A percentile compares a stretch with the other conserved stretches of the same genome.
phyloP scores from a whole-genome alignment of 2,113 vertebrate species.

The Dryoscopus gambensis region DNA sequence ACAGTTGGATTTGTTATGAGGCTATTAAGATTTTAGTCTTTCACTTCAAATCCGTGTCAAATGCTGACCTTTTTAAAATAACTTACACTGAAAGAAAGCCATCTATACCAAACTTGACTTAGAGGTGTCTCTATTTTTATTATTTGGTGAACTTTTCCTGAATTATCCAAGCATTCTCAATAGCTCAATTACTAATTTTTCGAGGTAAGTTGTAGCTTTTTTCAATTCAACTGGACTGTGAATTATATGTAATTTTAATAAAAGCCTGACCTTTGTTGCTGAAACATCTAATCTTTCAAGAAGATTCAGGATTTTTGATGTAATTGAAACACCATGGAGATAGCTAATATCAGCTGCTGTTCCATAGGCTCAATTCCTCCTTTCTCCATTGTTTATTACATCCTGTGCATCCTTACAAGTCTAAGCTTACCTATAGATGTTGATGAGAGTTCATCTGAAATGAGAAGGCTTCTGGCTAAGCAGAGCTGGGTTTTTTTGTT shows the following conservation, averaged over 20 bases:
- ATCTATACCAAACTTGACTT: neutral
- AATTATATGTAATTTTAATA: neutral
- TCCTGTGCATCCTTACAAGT: neutral
- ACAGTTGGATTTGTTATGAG: neutral
- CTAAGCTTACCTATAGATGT: neutral
- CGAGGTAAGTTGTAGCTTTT: neutral
- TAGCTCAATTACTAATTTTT: neutral
- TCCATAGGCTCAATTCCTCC: neutral
- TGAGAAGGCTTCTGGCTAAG: neutral
- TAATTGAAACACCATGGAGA: neutral
- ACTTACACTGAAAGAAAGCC: neutral
- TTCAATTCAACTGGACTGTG: neutral
- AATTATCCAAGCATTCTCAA: neutral
- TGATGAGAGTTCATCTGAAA: neutral
- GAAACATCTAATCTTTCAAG: neutral
- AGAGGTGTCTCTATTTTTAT: neutral
- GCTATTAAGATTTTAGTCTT: neutral
- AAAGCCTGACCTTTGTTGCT: neutral
- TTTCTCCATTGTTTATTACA: neutral
- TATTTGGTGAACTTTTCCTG: neutral
- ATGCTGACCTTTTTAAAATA: neutral
- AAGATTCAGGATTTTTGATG: neutral
- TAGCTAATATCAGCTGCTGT: neutral
- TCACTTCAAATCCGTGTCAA: neutral
- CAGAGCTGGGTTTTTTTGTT: neutral